Conservation (phyloP, 1,140 invertebrate species). For the Maniola jurtina region DNA sequence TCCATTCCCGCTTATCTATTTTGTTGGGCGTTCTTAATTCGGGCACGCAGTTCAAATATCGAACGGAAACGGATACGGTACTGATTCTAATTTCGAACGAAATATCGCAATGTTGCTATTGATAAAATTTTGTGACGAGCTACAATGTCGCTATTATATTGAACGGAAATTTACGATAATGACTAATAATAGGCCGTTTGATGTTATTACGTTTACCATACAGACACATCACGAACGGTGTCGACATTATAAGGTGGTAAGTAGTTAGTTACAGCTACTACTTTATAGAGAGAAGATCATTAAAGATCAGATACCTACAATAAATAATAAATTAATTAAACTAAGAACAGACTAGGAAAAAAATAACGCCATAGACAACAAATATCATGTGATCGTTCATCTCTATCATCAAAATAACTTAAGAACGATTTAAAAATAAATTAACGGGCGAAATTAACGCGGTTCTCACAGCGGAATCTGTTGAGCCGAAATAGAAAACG, state of each 20-base stretch:
- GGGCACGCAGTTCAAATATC: conserved; percentile 66
- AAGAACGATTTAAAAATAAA: conserved; percentile 32
- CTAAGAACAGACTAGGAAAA: background rate
- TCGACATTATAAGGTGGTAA: no score
- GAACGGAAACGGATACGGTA: conserved; percentile 76
- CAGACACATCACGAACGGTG: background rate
- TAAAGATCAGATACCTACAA: no score
- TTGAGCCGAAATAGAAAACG: conserved; percentile 34
- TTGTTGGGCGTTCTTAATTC: conserved; percentile 70
- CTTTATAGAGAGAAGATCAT: no score
- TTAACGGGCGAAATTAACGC: conserved; percentile 25
- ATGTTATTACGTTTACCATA: background rate
- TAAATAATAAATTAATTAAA: no score
- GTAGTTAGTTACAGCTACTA: no score
- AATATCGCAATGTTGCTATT: conserved; percentile 73
- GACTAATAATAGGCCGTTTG: conserved; percentile 40
- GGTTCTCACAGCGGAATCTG: conserved; percentile 20
- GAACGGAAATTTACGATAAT: conserved; percentile 73
- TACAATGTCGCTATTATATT: conserved; percentile 65
- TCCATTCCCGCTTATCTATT: conserved; percentile 46
- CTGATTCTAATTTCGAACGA: conserved; percentile 76
- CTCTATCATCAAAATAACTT: conserved; percentile 25
- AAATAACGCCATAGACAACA: background rate
- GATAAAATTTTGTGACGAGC: conserved; percentile 67
- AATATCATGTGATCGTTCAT: conserved; percentile 6